phyloP scores from a whole-genome alignment of 2,888 invertebrate genomes.

The Philereme vetulata region DNA sequence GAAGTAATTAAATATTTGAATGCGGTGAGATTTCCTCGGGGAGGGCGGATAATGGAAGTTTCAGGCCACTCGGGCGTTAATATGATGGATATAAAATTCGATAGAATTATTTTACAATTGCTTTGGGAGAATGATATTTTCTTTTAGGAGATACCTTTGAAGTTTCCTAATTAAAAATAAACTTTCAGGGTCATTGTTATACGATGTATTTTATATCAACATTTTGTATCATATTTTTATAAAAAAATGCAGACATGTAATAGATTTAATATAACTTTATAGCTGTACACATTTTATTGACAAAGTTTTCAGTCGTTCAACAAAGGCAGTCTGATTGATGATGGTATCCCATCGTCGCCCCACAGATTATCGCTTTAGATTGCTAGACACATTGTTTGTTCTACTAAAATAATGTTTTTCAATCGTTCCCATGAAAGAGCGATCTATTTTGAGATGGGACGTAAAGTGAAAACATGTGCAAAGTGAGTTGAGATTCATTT shows the following conservation, averaged over 20 bases:
- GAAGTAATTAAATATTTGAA: constrained; percentile 84
- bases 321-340: constrained; percentile 61
- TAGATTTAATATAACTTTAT: neutral
- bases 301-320: constrained; percentile 42
- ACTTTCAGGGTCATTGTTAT: neutral
- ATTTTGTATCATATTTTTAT: neutral
- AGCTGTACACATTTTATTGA: constrained; percentile 36
- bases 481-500: neutral
- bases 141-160: constrained; percentile 47
- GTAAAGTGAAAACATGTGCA: constrained; percentile 15
- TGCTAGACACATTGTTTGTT: constrained; percentile 61
- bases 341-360: constrained; percentile 47
- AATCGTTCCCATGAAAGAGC: constrained; percentile 44
- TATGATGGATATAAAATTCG: constrained; percentile 81
- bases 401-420: constrained; percentile 54
- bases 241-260: neutral
- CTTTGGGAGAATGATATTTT: constrained; percentile 63
- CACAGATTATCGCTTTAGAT: constrained; percentile 64
- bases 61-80: constrained; percentile 65
- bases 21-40: constrained; percentile 82
- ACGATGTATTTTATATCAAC: neutral
- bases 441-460: constrained; percentile 34
- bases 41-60: constrained; percentile 75
- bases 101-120: constrained; percentile 79
- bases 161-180: constrained; percentile 13